A percentile compares a stretch with the other conserved stretches of the same genome.
Conservation (phyloP, 2,888 invertebrate genomes). For the Neocrepidodera transversa region DNA sequence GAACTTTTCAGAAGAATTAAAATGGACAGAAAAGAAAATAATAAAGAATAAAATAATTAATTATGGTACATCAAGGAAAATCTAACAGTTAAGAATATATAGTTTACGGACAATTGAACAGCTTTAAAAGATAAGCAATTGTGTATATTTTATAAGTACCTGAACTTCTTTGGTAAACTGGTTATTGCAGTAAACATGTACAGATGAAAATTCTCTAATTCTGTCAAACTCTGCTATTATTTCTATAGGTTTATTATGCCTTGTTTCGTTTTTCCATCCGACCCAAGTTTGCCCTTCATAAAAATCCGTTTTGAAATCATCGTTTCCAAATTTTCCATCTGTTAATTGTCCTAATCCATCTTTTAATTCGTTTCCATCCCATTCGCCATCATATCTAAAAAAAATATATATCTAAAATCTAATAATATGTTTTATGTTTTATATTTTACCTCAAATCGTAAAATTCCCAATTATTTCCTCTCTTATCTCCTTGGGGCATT, state of each 20-base stretch:
- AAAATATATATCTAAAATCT: no score
- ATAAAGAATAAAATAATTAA: no score
- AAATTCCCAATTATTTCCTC: constrained; percentile 81
- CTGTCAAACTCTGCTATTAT: constrained; percentile 84
- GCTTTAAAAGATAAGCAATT: no score
- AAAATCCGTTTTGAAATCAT: constrained; percentile 73
- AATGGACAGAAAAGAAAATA: no score
- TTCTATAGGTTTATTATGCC: constrained; percentile 69
- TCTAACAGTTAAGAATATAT: no score
- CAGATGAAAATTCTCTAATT: constrained; percentile 84
- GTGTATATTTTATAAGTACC: no score
- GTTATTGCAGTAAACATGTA: constrained; percentile 85
- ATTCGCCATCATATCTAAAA: constrained; percentile 81
- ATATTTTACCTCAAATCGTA: constrained; percentile 67
- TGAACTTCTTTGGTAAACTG: constrained; percentile 84
- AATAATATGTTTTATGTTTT: no score
- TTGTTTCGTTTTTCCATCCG: constrained; percentile 86
- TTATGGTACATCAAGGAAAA: no score
- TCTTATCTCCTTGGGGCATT: constrained; percentile 86
- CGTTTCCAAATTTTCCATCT: constrained; percentile 81
- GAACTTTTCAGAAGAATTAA: no score
- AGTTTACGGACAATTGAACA: no score
- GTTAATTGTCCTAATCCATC: constrained; percentile 85
- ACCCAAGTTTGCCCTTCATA: constrained; percentile 82
- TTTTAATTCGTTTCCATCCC: constrained; percentile 73